phyloP scores from a whole-genome alignment of 2,113 vertebrate genomes.

The Globicephala melas region DNA sequence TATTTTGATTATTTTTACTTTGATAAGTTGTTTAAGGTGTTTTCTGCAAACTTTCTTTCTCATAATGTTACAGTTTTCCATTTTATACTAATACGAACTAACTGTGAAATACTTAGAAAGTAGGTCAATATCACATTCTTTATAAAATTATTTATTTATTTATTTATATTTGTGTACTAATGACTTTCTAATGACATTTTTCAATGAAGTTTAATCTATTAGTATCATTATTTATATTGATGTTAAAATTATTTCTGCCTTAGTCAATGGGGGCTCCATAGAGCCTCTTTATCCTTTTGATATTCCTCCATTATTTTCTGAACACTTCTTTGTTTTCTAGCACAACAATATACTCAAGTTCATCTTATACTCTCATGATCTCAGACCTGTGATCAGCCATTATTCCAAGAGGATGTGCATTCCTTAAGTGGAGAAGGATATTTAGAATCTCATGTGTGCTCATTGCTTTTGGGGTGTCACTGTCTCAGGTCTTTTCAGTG shows the following conservation, averaged over 20 bases:
- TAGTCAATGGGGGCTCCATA: background rate
- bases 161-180: background rate
- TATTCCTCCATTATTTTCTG: background rate
- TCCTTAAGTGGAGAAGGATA: background rate
- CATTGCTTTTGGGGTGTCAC: background rate
- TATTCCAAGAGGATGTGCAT: background rate
- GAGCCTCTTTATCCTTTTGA: background rate
- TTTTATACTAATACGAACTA: background rate
- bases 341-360: background rate
- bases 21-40: background rate
- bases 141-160: too few relatives aligned
- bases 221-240: background rate
- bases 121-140: background rate
- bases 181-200: background rate
- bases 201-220: background rate
- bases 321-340: background rate
- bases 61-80: background rate
- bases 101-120: background rate
- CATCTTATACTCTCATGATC: background rate
- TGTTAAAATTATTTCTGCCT: background rate
- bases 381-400: background rate
- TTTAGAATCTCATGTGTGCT: background rate
- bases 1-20: background rate
- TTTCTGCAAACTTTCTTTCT: background rate
- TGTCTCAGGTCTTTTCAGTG: background rate